A percentile compares a stretch with the other conserved stretches of the same genome.
These are phyloP conservation scores for Trachelus troglodyta DNA, from an alignment of 2,888 invertebrate species.

Conservation along the genomic window DNA sequence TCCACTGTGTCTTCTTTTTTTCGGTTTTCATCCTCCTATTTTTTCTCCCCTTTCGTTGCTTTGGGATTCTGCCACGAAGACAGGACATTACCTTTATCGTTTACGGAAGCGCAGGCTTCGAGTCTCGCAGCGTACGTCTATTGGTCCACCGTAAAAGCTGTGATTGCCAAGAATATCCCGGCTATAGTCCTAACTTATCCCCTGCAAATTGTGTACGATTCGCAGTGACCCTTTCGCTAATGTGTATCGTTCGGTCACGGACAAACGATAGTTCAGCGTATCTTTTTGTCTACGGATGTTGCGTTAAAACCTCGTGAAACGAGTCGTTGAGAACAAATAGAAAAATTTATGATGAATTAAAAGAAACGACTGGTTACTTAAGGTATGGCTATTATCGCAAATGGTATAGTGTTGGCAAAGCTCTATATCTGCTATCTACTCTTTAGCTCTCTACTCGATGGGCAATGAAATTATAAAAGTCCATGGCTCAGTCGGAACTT, in stretches of 20 bases:
- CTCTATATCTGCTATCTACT: neutral
- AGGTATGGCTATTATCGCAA: neutral
- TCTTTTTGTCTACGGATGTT: neutral
- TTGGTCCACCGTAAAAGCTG: conserved; percentile 5
- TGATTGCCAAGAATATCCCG: conserved; percentile 2
- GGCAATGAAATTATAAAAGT: neutral
- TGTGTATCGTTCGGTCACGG: conserved; percentile 3
- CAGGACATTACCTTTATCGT: neutral
- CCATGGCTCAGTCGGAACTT: neutral
- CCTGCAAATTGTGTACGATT: conserved; percentile 1
- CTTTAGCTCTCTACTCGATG: neutral
- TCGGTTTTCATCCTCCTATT: neutral
- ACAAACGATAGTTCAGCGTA: neutral
- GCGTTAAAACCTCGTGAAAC: neutral
- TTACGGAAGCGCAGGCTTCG: neutral
- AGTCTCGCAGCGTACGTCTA: neutral
- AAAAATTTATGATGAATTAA: neutral
- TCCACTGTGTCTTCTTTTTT: neutral
- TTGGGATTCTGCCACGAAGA: conserved; percentile 1
- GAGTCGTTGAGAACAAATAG: neutral
- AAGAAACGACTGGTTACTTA: neutral
- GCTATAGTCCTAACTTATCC: conserved; percentile 5
- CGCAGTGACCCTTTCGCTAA: neutral
- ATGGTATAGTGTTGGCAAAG: neutral
- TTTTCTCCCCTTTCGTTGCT: neutral